Conservation (phyloP, 64 coral and sea anemone species). For the Pocillopora damicornis region DNA sequence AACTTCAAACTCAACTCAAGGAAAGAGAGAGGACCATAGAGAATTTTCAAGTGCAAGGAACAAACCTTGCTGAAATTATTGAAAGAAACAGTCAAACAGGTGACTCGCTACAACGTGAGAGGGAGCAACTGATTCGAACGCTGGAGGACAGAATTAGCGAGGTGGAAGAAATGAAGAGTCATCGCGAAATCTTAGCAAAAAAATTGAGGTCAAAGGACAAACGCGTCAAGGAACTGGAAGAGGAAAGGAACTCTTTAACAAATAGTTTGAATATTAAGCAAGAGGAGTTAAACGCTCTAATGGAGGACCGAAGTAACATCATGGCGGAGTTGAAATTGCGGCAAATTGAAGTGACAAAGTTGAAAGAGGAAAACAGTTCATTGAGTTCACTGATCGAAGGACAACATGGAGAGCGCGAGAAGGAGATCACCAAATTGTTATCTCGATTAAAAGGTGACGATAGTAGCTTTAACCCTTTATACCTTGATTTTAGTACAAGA, state of each 20-base stretch:
- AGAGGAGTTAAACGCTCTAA: conserved; percentile 78
- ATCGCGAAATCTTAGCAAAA: conserved; percentile 73
- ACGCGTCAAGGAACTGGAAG: conserved; percentile 77
- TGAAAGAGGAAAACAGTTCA: conserved; percentile 78
- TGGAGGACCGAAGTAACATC: conserved; percentile 74
- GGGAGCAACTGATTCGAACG: conserved; percentile 74
- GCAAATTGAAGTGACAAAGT: conserved; percentile 71
- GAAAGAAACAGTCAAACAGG: conserved; percentile 74
- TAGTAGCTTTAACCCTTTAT: not conserved
- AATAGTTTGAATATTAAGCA: conserved; percentile 62
- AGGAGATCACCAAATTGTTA: conserved; percentile 89
- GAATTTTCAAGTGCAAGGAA: conserved; percentile 75
- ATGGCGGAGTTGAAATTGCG: conserved; percentile 70
- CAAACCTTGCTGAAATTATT: conserved; percentile 76
- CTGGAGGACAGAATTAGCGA: conserved; percentile 72
- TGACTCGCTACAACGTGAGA: conserved; percentile 77
- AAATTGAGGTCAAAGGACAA: conserved; percentile 85
- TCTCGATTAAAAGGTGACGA: conserved; percentile 90
- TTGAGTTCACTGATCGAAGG: conserved; percentile 80
- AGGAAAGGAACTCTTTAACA: conserved; percentile 36
- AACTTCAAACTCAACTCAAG: conserved; percentile 72
- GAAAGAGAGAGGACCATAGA: conserved; percentile 86
- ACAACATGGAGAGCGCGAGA: conserved; percentile 82
- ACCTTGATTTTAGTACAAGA: not conserved
- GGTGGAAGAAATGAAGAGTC: conserved; percentile 79